phyloP scores from a whole-genome alignment of 2,888 invertebrate genomes.

The Tiliacea aurago region DNA sequence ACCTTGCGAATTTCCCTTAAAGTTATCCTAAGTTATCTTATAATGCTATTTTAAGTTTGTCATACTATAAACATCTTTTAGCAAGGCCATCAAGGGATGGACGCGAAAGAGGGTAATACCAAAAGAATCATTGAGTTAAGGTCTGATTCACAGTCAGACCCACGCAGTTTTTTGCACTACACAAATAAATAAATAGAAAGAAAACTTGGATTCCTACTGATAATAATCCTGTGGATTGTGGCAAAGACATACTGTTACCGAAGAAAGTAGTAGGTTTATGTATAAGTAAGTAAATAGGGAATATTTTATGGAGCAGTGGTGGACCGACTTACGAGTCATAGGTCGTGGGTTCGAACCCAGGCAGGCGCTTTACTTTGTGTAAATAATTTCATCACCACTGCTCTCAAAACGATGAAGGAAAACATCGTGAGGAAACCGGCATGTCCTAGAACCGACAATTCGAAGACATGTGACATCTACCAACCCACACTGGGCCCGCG shows the following conservation, averaged over 20 bases:
- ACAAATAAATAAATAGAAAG: conserved; percentile 9
- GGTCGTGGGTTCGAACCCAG: no score
- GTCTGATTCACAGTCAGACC: conserved; percentile 13
- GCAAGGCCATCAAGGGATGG: conserved; percentile 14
- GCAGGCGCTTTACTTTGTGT: no score
- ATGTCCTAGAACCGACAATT: no score
- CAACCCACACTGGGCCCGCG: no score
- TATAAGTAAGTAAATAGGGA: not conserved
- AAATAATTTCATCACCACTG: no score
- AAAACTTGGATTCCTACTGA: not conserved
- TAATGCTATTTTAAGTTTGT: conserved; percentile 12
- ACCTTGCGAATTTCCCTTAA: conserved; percentile 12
- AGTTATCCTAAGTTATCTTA: conserved; percentile 12
- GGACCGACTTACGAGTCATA: no score
- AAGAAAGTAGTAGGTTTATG: not conserved
- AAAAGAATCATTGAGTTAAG: conserved; percentile 11
- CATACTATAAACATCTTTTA: conserved; percentile 1
- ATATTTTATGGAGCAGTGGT: no score
- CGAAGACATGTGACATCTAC: no score
- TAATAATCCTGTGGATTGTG: not conserved
- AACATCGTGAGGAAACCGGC: no score
- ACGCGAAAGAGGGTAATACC: not conserved
- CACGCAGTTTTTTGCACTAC: conserved; percentile 17
- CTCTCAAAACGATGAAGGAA: no score
- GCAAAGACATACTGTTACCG: not conserved